Evolutionary conservation across 1,140 invertebrate species (phyloP).

Genomic region (Phymastichus coffea): DNA sequence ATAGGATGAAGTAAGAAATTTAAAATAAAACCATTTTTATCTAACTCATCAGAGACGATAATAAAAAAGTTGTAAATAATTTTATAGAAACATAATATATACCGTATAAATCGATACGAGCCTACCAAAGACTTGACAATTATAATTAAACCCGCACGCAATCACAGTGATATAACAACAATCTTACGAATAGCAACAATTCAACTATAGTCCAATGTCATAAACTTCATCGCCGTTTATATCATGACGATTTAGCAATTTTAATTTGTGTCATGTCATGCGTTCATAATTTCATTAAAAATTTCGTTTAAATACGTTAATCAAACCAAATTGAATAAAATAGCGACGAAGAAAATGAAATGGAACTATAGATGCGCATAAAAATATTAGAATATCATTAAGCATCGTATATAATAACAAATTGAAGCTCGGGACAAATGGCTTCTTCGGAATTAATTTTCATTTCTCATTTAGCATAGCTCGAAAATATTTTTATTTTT

Average conservation of each 20-base stretch:
- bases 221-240: constrained; percentile 36
- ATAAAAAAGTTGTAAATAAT: too few species aligned
- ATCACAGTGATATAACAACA: constrained; percentile 56
- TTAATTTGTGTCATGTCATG: too few species aligned
- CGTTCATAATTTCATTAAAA: too few species aligned
- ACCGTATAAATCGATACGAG: too few species aligned
- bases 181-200: constrained; percentile 58
- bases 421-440: constrained; percentile 56
- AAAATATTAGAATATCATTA: constrained; percentile 57
- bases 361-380: constrained; percentile 49
- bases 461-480: too few species aligned
- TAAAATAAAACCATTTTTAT: too few species aligned
- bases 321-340: constrained; percentile 10
- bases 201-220: constrained; percentile 46
- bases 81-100: too few species aligned
- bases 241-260: too few species aligned
- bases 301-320: background rate
- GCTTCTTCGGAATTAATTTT: constrained; percentile 39
- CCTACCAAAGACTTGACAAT: constrained; percentile 4
- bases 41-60: too few species aligned
- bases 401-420: constrained; percentile 56
- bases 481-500: background rate
- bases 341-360: constrained; percentile 40
- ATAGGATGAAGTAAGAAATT: too few species aligned
- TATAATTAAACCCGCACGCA: constrained; percentile 22